A percentile compares a stretch with the other conserved stretches of the same genome.
These are phyloP conservation scores for Serranus cabrilla DNA, from an alignment of 2,797 vertebrate genomes.

Conservation along the genomic window DNA sequence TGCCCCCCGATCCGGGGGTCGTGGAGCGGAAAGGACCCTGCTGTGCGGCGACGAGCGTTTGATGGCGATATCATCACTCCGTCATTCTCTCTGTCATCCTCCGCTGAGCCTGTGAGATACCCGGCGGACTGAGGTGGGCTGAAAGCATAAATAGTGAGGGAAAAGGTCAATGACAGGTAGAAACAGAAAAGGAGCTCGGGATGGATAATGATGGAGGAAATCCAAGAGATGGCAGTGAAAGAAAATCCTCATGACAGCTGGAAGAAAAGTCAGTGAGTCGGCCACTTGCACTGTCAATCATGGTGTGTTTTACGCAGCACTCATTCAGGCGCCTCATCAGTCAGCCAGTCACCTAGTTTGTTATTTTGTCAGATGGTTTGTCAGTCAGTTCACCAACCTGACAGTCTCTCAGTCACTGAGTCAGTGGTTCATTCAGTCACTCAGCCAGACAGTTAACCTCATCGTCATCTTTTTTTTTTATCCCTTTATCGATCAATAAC, in stretches of 20 bases:
- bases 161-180: slow-evolving; percentile 58
- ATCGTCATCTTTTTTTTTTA: background rate
- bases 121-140: slow-evolving; percentile 32
- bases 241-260: slow-evolving; percentile 16
- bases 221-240: slow-evolving; percentile 21
- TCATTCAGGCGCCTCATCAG: slow-evolving; percentile 34
- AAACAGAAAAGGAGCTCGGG: slow-evolving; percentile 4
- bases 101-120: slow-evolving; percentile 35
- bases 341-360: slow-evolving; percentile 42
- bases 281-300: slow-evolving; percentile 48
- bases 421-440: background rate
- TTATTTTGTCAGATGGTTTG: slow-evolving; percentile 47
- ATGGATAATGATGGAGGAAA: slow-evolving; percentile 33
- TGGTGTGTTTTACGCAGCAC: slow-evolving; percentile 47
- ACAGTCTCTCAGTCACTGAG: slow-evolving; percentile 19
- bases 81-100: slow-evolving; percentile 58
- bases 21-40: slow-evolving; percentile 55
- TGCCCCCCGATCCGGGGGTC: slow-evolving; percentile 60
- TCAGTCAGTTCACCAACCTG: slow-evolving; percentile 37
- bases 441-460: background rate
- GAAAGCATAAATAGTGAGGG: slow-evolving; percentile 48
- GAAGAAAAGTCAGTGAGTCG: slow-evolving; percentile 33
- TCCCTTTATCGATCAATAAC: slow-evolving; percentile 19
- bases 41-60: slow-evolving; percentile 48
- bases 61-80: slow-evolving; percentile 63